Evolutionary conservation across 2,113 vertebrate species (phyloP).

Genomic region (Clarias macrocephalus): DNA sequence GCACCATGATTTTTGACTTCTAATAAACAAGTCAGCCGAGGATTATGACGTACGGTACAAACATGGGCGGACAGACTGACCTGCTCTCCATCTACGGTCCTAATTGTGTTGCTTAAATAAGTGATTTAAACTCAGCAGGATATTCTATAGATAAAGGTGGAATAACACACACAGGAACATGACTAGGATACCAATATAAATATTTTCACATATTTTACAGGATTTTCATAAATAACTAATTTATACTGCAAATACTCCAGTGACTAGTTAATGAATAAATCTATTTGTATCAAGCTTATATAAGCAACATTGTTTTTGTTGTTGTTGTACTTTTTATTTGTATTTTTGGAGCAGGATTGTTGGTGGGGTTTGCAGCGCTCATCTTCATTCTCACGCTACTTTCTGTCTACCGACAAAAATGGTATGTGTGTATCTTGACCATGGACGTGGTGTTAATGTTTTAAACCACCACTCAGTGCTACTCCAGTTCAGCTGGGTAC

Average conservation of each 20-base stretch:
- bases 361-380: background rate
- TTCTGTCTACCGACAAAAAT: slow-evolving; percentile 35
- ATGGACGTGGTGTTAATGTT: background rate
- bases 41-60: background rate
- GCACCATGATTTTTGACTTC: background rate
- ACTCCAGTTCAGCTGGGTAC: background rate
- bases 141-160: background rate
- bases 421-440: slow-evolving; percentile 49
- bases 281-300: background rate
- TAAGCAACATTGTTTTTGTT: background rate
- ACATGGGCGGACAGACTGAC: background rate
- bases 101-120: background rate
- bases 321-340: background rate
- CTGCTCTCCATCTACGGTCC: background rate
- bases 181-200: background rate
- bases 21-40: background rate
- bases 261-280: background rate
- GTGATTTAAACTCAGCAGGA: background rate
- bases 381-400: background rate
- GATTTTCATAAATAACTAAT: background rate
- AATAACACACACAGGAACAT: background rate
- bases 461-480: background rate
- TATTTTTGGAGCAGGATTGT: background rate
- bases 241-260: background rate
- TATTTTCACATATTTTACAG: background rate